Evolutionary conservation across 2,113 vertebrate species (phyloP).

Genomic region (cattle (Bos taurus)): ARS-UCD2.0 NC_037344.1:55755501-55756000

Average conservation of each 20-base stretch:
- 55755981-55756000: not conserved
- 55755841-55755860: conserved; percentile 95
- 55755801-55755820: not conserved
- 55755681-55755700: not conserved
- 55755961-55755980: not conserved
- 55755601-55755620: not conserved
- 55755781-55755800: not conserved
- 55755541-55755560: conserved; percentile 89
- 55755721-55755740: not conserved
- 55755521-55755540: conserved; percentile 94
- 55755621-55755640: not conserved
- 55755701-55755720: not conserved
- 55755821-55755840: conserved; percentile 83
- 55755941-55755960: conserved; percentile 43
- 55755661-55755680: not conserved
- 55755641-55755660: not conserved
- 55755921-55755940: conserved; percentile 89
- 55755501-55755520: conserved; percentile 95
- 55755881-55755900: conserved; percentile 98
- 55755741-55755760: not conserved
- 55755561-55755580: conserved; percentile 58
- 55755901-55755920: conserved; percentile 95
- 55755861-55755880: conserved; percentile 98
- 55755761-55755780: not conserved
- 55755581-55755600: not conserved